Conservation (phyloP, 2,797 vertebrate genomes). For the Pseudochirops corinnae region DNA sequence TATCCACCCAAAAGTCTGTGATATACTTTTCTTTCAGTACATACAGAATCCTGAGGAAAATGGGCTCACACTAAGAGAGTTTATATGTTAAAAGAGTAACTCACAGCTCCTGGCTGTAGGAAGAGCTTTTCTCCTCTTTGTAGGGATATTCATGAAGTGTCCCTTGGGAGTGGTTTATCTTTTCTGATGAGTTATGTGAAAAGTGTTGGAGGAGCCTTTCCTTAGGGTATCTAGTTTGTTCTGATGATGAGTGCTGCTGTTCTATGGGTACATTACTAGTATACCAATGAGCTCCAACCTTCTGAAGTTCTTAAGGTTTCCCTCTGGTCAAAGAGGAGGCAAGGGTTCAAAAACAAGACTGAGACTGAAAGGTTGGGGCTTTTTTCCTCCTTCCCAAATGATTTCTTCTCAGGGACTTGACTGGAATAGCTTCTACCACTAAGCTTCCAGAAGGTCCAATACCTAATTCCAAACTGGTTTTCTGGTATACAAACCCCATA, state of each 20-base stretch:
- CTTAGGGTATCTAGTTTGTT: background rate
- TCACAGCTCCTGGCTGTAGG: background rate
- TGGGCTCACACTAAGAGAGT: background rate
- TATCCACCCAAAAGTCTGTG: background rate
- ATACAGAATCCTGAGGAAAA: background rate
- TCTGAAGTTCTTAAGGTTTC: background rate
- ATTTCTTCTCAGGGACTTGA: background rate
- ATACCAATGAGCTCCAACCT: background rate
- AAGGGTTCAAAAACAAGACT: background rate
- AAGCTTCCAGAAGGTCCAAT: background rate
- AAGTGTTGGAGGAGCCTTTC: background rate
- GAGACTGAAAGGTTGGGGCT: background rate
- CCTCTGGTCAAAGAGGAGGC: background rate
- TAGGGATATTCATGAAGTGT: background rate
- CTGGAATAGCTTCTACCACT: background rate
- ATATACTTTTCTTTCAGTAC: background rate
- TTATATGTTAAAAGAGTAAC: background rate
- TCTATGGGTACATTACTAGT: background rate
- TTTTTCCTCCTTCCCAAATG: background rate
- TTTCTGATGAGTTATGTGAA: background rate
- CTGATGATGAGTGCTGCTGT: background rate
- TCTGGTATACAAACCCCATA: background rate
- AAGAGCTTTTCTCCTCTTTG: background rate
- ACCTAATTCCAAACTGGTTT: background rate
- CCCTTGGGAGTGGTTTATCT: background rate